Evolutionary conservation across 2,113 vertebrate genomes (phyloP).

Genomic region (Myotis lucifugus): DNA sequence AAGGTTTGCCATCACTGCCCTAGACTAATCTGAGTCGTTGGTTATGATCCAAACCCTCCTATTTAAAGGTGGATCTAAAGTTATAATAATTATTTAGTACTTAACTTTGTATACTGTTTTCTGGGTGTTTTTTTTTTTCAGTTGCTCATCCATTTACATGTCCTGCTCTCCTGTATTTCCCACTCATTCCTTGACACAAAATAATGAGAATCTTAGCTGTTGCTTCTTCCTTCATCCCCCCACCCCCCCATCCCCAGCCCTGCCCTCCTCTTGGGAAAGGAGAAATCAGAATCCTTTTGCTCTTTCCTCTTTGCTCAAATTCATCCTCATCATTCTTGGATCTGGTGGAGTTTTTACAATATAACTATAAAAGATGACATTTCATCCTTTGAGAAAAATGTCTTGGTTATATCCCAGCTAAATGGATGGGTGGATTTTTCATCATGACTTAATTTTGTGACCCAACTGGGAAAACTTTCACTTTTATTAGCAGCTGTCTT

Average conservation of each 20-base stretch:
- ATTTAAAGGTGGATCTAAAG: not conserved
- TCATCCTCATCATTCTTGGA: not conserved
- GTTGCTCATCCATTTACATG: not conserved
- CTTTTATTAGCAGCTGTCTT: slow-evolving; percentile 78
- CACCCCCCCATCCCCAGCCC: no score
- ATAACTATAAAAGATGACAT: not conserved
- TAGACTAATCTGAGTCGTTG: not conserved
- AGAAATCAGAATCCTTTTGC: not conserved
- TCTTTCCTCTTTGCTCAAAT: not conserved
- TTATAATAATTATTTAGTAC: not conserved
- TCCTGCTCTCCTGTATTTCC: not conserved
- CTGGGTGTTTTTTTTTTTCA: not conserved
- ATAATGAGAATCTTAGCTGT: not conserved
- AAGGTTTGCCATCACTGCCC: no score
- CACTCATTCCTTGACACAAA: not conserved
- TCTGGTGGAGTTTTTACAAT: not conserved
- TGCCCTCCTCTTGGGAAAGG: not conserved
- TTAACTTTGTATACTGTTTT: not conserved
- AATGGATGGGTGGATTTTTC: not conserved
- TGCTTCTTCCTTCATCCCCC: accelerated
- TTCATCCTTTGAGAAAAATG: slow-evolving; percentile 13
- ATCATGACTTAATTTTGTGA: slow-evolving; percentile 49
- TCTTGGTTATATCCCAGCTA: slow-evolving; percentile 73
- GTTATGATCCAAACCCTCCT: not conserved
- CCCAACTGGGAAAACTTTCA: slow-evolving; percentile 66